Conservation (phyloP, 2,888 invertebrate species). For the Caenorhabditis becei region DNA sequence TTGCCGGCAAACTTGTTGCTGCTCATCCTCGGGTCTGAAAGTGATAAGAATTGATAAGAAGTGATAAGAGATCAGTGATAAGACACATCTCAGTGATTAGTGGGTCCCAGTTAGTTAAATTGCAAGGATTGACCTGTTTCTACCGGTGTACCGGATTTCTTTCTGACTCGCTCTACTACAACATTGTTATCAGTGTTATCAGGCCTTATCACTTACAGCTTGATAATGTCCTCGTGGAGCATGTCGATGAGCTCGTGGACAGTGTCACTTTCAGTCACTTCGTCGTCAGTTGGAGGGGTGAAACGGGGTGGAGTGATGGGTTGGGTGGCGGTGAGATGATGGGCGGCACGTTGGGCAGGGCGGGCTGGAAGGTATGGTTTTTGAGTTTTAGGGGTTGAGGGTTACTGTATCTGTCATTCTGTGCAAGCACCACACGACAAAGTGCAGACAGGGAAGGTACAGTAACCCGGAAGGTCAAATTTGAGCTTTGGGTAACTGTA, state of each 20-base stretch:
- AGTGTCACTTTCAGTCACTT: constrained; percentile 31
- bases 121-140: constrained; percentile 28
- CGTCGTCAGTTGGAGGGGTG: constrained; percentile 33
- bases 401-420: no score
- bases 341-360: constrained; percentile 26
- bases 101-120: no score
- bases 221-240: constrained; percentile 55
- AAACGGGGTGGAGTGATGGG: constrained; percentile 9
- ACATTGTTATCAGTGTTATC: constrained; percentile 17
- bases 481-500: no score
- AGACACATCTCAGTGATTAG: neutral
- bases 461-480: no score
- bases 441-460: no score
- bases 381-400: no score
- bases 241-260: constrained; percentile 57
- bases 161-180: constrained; percentile 38
- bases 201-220: constrained; percentile 27
- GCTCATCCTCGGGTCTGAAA: constrained; percentile 48
- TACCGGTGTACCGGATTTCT: constrained; percentile 30
- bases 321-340: constrained; percentile 1
- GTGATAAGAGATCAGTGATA: neutral
- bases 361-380: neutral
- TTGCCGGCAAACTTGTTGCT: constrained; percentile 39
- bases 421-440: no score
- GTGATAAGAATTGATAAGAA: neutral